A percentile compares a stretch with the other conserved stretches of the same genome.
phyloP scores from a whole-genome alignment of 2,797 vertebrate genomes.

The Echeneis naucrates region DNA sequence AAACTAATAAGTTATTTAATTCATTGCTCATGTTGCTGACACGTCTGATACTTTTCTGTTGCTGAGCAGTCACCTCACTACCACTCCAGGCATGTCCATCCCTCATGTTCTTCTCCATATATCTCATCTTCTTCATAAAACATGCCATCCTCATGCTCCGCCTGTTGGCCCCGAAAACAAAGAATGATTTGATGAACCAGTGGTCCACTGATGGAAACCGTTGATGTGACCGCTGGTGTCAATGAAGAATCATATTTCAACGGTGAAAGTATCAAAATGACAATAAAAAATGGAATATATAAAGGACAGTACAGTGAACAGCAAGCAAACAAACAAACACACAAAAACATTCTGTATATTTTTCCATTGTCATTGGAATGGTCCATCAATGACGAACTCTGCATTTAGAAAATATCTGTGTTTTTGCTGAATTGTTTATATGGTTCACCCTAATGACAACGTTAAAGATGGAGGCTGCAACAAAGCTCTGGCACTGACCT shows the following conservation, averaged over 20 bases:
- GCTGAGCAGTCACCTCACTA: constrained; percentile 81
- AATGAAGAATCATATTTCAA: constrained; percentile 27
- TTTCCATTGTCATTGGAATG: constrained; percentile 30
- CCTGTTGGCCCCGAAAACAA: constrained; percentile 81
- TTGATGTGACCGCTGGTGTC: constrained; percentile 42
- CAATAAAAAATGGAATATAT: constrained; percentile 42
- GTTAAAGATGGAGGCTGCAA: constrained; percentile 7
- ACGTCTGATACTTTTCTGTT: constrained; percentile 48
- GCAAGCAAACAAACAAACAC: constrained; percentile 53
- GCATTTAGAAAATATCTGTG: constrained; percentile 36
- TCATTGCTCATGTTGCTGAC: constrained; percentile 31
- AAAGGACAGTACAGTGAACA: constrained; percentile 56
- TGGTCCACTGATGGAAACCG: constrained; percentile 40
- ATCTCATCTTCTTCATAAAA: constrained; percentile 84
- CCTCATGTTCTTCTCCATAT: constrained; percentile 82
- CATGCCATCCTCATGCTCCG: constrained; percentile 81
- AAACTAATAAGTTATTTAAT: neutral
- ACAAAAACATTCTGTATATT: constrained; percentile 35
- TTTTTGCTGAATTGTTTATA: neutral
- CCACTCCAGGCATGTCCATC: constrained; percentile 83
- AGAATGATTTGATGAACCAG: constrained; percentile 71
- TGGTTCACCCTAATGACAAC: constrained; percentile 16
- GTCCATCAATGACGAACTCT: constrained; percentile 16
- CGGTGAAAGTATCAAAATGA: constrained; percentile 38
- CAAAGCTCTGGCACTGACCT: constrained; percentile 60